These are phyloP conservation scores for Hippocampus mohnikei DNA, from an alignment of 2,113 vertebrate genomes.

Conservation along the genomic window DNA sequence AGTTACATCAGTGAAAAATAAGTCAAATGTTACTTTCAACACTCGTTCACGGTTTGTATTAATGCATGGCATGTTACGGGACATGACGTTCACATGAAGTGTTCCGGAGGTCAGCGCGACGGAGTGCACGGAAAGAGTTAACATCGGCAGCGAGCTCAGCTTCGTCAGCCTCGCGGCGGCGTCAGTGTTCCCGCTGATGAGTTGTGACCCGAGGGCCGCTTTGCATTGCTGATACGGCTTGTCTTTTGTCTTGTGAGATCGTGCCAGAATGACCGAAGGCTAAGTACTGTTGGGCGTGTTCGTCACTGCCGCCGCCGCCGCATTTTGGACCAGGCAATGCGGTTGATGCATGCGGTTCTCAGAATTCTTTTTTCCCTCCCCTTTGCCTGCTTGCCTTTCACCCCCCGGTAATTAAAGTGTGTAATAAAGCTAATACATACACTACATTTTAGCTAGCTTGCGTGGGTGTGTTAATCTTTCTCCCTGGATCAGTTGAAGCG, in stretches of 20 bases:
- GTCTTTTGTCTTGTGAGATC: constrained; percentile 7
- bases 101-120: neutral
- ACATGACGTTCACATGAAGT: too few relatives aligned
- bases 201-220: constrained; percentile 7
- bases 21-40: too few relatives aligned
- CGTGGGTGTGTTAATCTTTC: constrained; percentile 1
- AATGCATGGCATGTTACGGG: too few relatives aligned
- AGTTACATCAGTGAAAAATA: too few relatives aligned
- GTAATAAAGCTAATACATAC: neutral
- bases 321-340: neutral
- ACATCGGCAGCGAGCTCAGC: neutral
- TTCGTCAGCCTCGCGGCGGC: neutral
- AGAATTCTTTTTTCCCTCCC: neutral
- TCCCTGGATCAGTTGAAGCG: neutral
- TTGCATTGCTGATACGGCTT: constrained; percentile 10
- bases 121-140: neutral
- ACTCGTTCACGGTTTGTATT: too few relatives aligned
- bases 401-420: neutral
- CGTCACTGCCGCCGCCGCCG: neutral
- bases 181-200: neutral
- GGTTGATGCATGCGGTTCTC: neutral
- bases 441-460: neutral
- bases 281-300: constrained; percentile 7
- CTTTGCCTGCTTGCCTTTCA: neutral
- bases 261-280: constrained; percentile 8